Evolutionary conservation across 2,888 invertebrate species (phyloP).

Genomic region (Orthosia cruda): DNA sequence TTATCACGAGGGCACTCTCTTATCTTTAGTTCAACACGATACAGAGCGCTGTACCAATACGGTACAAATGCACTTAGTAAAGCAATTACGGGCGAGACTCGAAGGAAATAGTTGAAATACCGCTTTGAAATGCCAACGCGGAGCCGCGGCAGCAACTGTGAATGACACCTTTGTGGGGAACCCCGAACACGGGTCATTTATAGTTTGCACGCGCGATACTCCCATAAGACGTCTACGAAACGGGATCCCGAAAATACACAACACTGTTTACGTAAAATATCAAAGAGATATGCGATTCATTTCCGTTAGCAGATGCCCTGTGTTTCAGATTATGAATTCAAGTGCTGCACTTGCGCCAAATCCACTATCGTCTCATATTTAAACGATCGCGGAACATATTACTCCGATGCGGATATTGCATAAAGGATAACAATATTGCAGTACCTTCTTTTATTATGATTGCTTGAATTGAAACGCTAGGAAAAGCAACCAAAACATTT

Average conservation of each 20-base stretch:
- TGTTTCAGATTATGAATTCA: slow-evolving; percentile 35
- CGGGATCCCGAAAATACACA: slow-evolving; percentile 9
- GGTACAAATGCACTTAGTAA: slow-evolving; percentile 41
- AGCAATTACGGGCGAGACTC: slow-evolving; percentile 32
- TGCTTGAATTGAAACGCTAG: neutral
- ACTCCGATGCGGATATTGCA: slow-evolving; percentile 34
- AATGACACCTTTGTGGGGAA: slow-evolving; percentile 49
- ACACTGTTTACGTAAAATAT: slow-evolving; percentile 4
- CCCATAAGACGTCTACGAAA: slow-evolving; percentile 7
- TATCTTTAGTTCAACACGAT: slow-evolving; percentile 50
- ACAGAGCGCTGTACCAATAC: slow-evolving; percentile 21
- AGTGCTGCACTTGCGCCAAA: slow-evolving; percentile 44
- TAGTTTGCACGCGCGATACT: slow-evolving; percentile 8
- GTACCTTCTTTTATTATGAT: slow-evolving; percentile 11
- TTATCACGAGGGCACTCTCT: slow-evolving; percentile 49
- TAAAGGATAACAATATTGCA: slow-evolving; percentile 4
- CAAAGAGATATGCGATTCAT: slow-evolving; percentile 42
- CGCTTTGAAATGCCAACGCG: slow-evolving; percentile 44
- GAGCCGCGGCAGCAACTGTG: slow-evolving; percentile 39
- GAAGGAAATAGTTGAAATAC: slow-evolving; percentile 52
- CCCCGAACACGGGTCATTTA: slow-evolving; percentile 31
- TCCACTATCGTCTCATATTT: slow-evolving; percentile 49
- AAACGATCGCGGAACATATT: slow-evolving; percentile 40
- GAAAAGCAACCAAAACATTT: neutral
- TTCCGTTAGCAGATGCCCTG: slow-evolving; percentile 45